phyloP scores from a whole-genome alignment of 2,888 invertebrate genomes.

The Xestia xanthographa region DNA sequence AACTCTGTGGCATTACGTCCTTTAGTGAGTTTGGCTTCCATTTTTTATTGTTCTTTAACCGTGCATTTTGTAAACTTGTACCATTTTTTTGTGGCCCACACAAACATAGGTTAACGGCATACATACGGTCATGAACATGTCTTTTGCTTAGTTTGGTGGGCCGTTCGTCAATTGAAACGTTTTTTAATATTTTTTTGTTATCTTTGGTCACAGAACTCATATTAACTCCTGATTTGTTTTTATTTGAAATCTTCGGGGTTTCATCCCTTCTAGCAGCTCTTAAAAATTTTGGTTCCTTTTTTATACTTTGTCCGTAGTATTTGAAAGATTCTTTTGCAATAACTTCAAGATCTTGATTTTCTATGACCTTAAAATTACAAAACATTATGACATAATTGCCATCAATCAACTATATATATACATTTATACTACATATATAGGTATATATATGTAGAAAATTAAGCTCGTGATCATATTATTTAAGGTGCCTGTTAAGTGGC shows the following conservation, averaged over 20 bases:
- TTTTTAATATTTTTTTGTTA: constrained; percentile 42
- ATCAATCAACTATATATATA: background rate
- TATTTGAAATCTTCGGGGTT: constrained; percentile 7
- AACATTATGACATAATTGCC: background rate
- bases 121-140: constrained; percentile 71
- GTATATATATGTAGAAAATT: too few relatives aligned
- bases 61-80: constrained; percentile 43
- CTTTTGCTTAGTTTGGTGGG: constrained; percentile 67
- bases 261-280: constrained; percentile 17
- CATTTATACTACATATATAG: too few relatives aligned
- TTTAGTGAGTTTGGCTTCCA: constrained; percentile 65
- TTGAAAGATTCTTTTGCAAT: constrained; percentile 34
- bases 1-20: constrained; percentile 59
- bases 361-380: constrained; percentile 45
- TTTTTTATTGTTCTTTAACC: constrained; percentile 29
- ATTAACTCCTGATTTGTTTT: constrained; percentile 19
- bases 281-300: constrained; percentile 36
- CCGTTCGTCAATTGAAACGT: constrained; percentile 57
- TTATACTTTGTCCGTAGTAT: constrained; percentile 11
- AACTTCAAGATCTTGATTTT: constrained; percentile 29
- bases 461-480: background rate
- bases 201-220: constrained; percentile 40
- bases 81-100: constrained; percentile 73
- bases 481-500: background rate
- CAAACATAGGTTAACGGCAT: constrained; percentile 83